Percentiles rank a stretch among this genome's conserved stretches.
These are phyloP conservation scores for Hypocryptadius cinnamomeus DNA, from an alignment of 2,113 vertebrate species.

Conservation along the genomic window DNA sequence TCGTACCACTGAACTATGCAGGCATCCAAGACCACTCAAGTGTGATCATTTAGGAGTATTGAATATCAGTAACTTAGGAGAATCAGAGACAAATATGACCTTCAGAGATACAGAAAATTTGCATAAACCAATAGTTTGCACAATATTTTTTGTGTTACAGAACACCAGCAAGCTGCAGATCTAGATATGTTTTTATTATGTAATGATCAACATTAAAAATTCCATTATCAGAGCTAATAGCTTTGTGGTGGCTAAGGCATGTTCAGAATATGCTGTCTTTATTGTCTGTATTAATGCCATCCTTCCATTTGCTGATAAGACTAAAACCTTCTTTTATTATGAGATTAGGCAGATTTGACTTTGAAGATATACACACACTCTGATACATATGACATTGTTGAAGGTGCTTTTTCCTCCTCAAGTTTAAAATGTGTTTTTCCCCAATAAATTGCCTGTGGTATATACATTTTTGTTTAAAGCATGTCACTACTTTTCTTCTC, in stretches of 20 bases:
- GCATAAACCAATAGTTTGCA: background rate
- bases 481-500: background rate
- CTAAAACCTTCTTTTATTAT: background rate
- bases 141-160: background rate
- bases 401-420: background rate
- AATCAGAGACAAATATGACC: background rate
- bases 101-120: background rate
- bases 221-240: background rate
- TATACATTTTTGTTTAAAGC: background rate
- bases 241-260: background rate
- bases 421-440: background rate
- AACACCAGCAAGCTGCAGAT: background rate
- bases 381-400: background rate
- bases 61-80: background rate
- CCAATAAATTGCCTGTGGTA: background rate
- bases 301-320: background rate
- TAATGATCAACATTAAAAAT: background rate
- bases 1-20: background rate
- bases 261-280: background rate
- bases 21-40: background rate
- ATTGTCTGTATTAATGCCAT: background rate
- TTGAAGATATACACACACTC: background rate
- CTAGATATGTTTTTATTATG: background rate
- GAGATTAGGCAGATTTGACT: slow-evolving; percentile 3
- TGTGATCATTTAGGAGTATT: background rate